Conservation (phyloP, 2,113 vertebrate species). For the Chauna torquata region DNA sequence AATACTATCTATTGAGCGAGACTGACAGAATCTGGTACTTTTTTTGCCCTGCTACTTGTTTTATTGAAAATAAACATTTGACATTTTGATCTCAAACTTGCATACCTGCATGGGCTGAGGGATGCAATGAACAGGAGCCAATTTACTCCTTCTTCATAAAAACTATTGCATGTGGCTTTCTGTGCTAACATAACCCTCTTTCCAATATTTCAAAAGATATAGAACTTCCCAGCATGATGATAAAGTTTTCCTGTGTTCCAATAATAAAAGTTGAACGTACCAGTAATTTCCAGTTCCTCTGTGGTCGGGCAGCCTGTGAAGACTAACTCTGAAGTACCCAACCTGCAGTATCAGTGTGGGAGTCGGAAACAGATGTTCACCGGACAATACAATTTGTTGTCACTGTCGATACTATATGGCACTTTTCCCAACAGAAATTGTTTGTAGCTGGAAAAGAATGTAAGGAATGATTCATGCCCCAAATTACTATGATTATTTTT, state of each 20-base stretch:
- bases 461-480: constrained; percentile 78
- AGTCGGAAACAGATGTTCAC: constrained; percentile 88
- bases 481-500: constrained; percentile 43
- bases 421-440: constrained; percentile 79
- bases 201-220: constrained; percentile 78
- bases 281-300: constrained; percentile 83
- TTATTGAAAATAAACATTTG: not conserved
- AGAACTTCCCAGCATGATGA: constrained; percentile 79
- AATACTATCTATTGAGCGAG: not conserved
- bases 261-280: constrained; percentile 76
- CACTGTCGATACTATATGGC: constrained; percentile 78
- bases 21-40: not conserved
- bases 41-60: not conserved
- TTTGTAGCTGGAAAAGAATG: constrained; percentile 79
- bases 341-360: constrained; percentile 77
- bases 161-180: constrained; percentile 5
- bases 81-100: constrained; percentile 25
- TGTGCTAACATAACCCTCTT: constrained; percentile 61
- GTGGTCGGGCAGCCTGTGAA: constrained; percentile 68
- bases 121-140: constrained; percentile 3
- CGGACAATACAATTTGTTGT: constrained; percentile 81
- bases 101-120: not conserved
- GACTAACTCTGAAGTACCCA: constrained; percentile 56
- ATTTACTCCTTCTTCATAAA: constrained; percentile 36
- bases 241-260: constrained; percentile 85